Percentiles rank a stretch among this genome's conserved stretches.
Conservation (phyloP, 2,888 invertebrate species). For the Agonum fuliginosum region DNA sequence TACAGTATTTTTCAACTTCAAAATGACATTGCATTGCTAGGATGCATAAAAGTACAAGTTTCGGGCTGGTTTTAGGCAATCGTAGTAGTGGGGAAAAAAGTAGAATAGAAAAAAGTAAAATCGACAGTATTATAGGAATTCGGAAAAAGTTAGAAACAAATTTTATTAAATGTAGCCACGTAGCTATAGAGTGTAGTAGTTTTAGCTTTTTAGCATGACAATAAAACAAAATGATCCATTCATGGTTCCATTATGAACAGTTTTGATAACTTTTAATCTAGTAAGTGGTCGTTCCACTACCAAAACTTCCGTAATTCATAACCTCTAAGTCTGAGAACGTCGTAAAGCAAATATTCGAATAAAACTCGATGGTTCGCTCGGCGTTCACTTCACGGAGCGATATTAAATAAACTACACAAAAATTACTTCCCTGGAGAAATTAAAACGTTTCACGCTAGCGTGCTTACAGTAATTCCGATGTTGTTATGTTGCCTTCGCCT, state of each 20-base stretch:
- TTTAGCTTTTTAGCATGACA: no score
- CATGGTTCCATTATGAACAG: background rate
- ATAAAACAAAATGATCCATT: no score
- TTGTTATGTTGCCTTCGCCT: constrained; percentile 8
- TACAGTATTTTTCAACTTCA: no score
- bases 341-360: constrained; percentile 9
- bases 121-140: no score
- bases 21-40: no score
- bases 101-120: no score
- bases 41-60: no score
- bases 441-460: constrained; percentile 14
- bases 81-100: no score
- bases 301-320: constrained; percentile 5
- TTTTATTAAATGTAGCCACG: no score
- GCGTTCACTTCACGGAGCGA: background rate
- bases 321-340: background rate
- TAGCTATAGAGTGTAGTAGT: no score
- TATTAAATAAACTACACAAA: constrained; percentile 52
- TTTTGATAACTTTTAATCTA: constrained; percentile 23
- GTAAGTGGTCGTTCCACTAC: background rate
- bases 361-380: background rate
- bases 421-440: constrained; percentile 44
- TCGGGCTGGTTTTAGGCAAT: no score
- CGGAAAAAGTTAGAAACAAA: no score
- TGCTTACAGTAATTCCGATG: constrained; percentile 24